Conservation (phyloP, 2,888 invertebrate genomes). For the Elmis aenea region DNA sequence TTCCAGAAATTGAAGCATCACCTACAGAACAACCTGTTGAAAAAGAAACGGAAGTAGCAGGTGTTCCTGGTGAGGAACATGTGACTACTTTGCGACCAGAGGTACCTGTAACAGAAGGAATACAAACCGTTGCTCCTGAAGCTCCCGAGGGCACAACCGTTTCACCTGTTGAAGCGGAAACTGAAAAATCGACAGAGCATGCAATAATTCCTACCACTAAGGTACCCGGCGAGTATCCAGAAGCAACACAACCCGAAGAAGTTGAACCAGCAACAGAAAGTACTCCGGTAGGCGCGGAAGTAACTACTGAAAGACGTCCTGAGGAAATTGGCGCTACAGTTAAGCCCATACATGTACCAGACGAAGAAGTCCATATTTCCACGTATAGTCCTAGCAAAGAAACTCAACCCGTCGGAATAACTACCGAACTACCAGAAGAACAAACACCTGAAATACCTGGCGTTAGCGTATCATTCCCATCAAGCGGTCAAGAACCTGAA, state of each 20-base stretch:
- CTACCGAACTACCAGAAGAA: neutral
- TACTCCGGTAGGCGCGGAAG: slow-evolving; percentile 4
- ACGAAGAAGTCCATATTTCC: too few relatives aligned
- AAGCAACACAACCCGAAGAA: slow-evolving; percentile 8
- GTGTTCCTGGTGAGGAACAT: slow-evolving; percentile 4
- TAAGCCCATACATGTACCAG: too few relatives aligned
- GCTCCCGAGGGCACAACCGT: slow-evolving; percentile 12
- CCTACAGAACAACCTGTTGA: slow-evolving; percentile 5
- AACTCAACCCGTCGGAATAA: neutral
- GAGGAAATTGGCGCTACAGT: too few relatives aligned
- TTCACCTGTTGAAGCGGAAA: slow-evolving; percentile 7
- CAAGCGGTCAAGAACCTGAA: too few relatives aligned
- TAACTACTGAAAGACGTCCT: slow-evolving; percentile 5
- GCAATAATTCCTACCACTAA: too few relatives aligned
- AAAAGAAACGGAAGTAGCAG: slow-evolving; percentile 4
- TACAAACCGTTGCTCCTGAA: slow-evolving; percentile 14
- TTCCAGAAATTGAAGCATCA: neutral
- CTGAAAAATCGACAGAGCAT: slow-evolving; percentile 6
- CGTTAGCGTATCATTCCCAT: too few relatives aligned
- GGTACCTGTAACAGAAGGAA: slow-evolving; percentile 18
- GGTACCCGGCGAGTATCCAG: too few relatives aligned
- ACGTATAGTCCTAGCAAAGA: too few relatives aligned
- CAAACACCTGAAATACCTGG: too few relatives aligned
- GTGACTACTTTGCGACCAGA: slow-evolving; percentile 9
- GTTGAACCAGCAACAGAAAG: slow-evolving; percentile 5